Conservation (phyloP, 2,888 invertebrate genomes). For the Tinea pellionella region DNA sequence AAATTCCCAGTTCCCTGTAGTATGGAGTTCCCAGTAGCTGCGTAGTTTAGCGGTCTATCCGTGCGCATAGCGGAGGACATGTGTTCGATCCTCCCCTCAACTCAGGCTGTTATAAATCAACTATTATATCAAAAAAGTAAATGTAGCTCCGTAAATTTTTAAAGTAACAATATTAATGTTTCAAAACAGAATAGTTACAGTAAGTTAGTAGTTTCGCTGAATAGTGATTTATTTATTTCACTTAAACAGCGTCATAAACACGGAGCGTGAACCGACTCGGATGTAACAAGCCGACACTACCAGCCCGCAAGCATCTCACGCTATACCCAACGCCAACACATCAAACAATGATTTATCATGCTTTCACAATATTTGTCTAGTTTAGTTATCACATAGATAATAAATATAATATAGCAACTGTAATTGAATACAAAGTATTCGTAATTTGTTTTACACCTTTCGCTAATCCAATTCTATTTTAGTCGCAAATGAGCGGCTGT, state of each 20-base stretch:
- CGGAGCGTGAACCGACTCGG: not conserved
- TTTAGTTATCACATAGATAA: not conserved
- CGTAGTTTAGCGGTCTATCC: too few species aligned
- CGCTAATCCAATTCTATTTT: too few species aligned
- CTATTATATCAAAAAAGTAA: too few species aligned
- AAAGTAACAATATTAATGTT: not conserved
- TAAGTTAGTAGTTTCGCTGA: not conserved
- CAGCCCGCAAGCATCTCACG: not conserved
- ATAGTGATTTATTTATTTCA: conserved; percentile 58
- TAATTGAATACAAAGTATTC: too few species aligned
- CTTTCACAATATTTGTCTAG: not conserved
- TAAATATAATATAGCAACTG: too few species aligned
- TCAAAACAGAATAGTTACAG: not conserved
- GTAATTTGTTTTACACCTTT: too few species aligned
- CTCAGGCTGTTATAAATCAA: too few species aligned
- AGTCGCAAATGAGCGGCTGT: too few species aligned
- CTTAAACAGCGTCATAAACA: conserved; percentile 48
- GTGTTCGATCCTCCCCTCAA: too few species aligned
- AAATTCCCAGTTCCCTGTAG: too few species aligned
- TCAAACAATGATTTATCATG: not conserved
- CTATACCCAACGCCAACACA: not conserved
- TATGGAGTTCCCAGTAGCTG: too few species aligned
- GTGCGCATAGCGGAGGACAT: too few species aligned
- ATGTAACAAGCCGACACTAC: not conserved
- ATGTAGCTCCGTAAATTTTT: not conserved